Percentiles rank a stretch among this genome's conserved stretches.
phyloP scores from a whole-genome alignment of 2,113 vertebrate species.

The Sinosuthora webbiana region DNA sequence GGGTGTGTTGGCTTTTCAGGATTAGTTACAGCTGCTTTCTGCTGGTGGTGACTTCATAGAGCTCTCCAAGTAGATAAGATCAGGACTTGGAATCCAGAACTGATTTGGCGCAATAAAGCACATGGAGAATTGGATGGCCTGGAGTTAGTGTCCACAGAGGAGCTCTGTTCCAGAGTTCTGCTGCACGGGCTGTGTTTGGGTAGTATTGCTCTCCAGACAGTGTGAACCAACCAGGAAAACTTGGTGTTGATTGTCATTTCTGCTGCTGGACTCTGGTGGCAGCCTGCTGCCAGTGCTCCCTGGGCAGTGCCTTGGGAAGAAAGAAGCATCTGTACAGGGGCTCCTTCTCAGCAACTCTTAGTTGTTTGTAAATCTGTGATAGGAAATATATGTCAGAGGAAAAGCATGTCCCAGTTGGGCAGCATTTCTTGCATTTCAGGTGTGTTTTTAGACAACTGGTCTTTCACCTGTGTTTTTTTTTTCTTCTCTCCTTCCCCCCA shows the following conservation, averaged over 20 bases:
- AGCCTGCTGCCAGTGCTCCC: neutral
- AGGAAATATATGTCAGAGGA: neutral
- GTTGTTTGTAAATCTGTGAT: neutral
- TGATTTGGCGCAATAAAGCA: neutral
- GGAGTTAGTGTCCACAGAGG: neutral
- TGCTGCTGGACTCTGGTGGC: neutral
- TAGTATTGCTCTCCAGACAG: neutral
- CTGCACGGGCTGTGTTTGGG: neutral
- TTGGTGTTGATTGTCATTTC: rapidly evolving
- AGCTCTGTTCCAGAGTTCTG: neutral
- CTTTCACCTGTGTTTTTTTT: neutral
- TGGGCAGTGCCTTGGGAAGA: neutral
- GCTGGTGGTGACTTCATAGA: neutral
- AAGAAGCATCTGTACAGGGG: neutral
- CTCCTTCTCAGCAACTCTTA: neutral
- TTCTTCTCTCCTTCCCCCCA: neutral
- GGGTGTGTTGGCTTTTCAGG: neutral
- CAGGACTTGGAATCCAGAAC: neutral
- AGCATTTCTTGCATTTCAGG: neutral
- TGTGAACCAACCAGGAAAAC: neutral
- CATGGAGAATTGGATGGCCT: rapidly evolving
- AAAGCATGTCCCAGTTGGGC: neutral
- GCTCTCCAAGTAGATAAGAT: neutral
- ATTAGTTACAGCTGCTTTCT: neutral
- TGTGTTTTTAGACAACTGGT: neutral